phyloP scores from a whole-genome alignment of 2,888 invertebrate genomes.

The Nysson spinosus region DNA sequence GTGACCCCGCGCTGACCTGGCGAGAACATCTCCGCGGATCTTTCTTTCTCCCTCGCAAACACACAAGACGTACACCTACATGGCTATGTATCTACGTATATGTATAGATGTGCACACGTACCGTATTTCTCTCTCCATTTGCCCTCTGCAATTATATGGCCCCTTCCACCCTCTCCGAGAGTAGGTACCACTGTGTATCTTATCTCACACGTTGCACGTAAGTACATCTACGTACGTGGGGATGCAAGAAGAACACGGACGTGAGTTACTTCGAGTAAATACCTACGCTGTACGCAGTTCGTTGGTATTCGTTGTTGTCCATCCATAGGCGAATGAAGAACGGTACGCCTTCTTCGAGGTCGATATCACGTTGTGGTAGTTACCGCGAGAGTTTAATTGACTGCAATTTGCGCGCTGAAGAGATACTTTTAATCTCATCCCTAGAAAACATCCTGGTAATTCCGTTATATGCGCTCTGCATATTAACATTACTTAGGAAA shows the following conservation, averaged over 20 bases:
- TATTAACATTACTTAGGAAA: no score
- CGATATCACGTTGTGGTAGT: conserved; percentile 60
- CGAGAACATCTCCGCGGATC: conserved; percentile 76
- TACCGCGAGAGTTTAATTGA: conserved; percentile 62
- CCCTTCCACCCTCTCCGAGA: conserved; percentile 35
- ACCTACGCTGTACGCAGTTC: conserved; percentile 26
- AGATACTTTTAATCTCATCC: conserved; percentile 29
- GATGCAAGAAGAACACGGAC: conserved; percentile 43
- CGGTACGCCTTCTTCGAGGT: conserved; percentile 36
- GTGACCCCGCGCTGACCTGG: conserved; percentile 76
- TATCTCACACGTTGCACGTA: conserved; percentile 57
- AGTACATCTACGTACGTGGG: conserved; percentile 54
- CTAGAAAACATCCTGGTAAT: not conserved
- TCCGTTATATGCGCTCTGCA: no score
- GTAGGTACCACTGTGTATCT: conserved; percentile 49
- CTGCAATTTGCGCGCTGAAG: conserved; percentile 61
- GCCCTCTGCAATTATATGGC: conserved; percentile 63
- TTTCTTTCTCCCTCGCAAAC: conserved; percentile 53
- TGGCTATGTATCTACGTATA: conserved; percentile 9
- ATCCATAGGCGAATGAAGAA: conserved; percentile 7
- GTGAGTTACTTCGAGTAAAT: conserved; percentile 52
- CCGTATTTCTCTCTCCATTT: conserved; percentile 43
- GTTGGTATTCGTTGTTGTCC: conserved; percentile 35
- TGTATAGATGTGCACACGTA: conserved; percentile 20
- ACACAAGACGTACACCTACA: conserved; percentile 13